Evolutionary conservation across 2,797 vertebrate species (phyloP).

Genomic region (Luscinia luscinia): DNA sequence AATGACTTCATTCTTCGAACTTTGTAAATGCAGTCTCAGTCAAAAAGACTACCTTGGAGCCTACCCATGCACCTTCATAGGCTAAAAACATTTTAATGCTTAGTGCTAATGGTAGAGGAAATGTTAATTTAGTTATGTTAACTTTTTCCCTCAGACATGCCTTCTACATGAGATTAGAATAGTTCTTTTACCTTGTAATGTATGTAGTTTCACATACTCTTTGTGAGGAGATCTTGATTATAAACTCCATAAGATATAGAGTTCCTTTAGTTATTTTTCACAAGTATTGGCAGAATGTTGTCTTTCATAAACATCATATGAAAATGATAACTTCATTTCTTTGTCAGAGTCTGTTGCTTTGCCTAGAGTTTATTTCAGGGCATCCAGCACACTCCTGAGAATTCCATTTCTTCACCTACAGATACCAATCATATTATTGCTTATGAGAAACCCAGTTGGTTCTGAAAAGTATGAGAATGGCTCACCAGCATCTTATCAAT

Average conservation of each 20-base stretch:
- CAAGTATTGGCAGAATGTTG: neutral
- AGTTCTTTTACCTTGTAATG: neutral
- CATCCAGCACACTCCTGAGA: neutral
- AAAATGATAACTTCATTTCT: neutral
- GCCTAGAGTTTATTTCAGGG: neutral
- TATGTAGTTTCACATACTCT: neutral
- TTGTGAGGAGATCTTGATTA: neutral
- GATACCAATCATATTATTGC: neutral
- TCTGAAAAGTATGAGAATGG: neutral
- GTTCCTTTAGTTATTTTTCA: neutral
- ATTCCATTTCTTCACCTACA: neutral
- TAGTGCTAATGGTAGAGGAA: neutral
- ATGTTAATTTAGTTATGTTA: neutral
- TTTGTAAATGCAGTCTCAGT: neutral
- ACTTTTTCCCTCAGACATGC: neutral
- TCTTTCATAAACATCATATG: neutral
- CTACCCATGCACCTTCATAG: neutral
- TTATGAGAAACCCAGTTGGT: neutral
- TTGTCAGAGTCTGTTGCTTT: neutral
- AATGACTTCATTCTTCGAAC: neutral
- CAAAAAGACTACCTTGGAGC: neutral
- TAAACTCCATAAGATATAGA: accelerated
- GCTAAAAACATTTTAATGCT: neutral
- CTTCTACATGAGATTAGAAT: neutral
- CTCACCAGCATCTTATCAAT: neutral